Conservation (phyloP, 2,888 invertebrate species). For the Melieria omissa region DNA sequence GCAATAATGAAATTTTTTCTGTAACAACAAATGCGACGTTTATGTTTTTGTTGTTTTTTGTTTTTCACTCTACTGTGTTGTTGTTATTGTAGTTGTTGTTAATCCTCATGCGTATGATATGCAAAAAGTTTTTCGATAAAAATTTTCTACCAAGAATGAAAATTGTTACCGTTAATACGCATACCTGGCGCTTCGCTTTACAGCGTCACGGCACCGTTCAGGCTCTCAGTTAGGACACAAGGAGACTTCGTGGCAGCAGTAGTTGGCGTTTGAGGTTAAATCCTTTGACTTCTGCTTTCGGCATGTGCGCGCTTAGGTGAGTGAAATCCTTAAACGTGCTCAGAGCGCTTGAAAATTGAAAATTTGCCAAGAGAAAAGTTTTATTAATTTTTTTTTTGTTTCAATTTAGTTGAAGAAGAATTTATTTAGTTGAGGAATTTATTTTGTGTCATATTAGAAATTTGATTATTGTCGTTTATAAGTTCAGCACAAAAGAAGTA, state of each 20-base stretch:
- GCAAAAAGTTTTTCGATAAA: slow-evolving; percentile 54
- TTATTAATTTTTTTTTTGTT: too few species aligned
- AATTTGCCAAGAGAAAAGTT: too few species aligned
- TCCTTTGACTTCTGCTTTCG: slow-evolving; percentile 6
- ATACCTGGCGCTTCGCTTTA: neutral
- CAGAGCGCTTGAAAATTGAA: too few species aligned
- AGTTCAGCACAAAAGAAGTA: too few species aligned
- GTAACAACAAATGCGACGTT: slow-evolving; percentile 7
- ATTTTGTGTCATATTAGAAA: too few species aligned
- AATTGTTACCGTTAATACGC: neutral
- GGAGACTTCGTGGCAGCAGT: too few species aligned
- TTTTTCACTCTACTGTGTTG: too few species aligned
- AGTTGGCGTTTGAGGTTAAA: slow-evolving; percentile 20
- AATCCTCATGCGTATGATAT: slow-evolving; percentile 45
- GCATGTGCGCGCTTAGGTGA: slow-evolving; percentile 23
- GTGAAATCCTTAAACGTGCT: slow-evolving; percentile 20
- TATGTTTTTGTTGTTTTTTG: slow-evolving; percentile 7
- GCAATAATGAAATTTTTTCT: slow-evolving; percentile 9
- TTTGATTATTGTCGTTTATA: too few species aligned
- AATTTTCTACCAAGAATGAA: slow-evolving; percentile 33
- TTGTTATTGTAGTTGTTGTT: neutral
- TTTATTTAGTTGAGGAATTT: too few species aligned
- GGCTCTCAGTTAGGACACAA: too few species aligned
- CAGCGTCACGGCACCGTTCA: too few species aligned
- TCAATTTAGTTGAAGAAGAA: too few species aligned